These are phyloP conservation scores for Rhynchomys soricoides DNA, from an alignment of 2,113 vertebrate species.

Conservation along the genomic window DNA sequence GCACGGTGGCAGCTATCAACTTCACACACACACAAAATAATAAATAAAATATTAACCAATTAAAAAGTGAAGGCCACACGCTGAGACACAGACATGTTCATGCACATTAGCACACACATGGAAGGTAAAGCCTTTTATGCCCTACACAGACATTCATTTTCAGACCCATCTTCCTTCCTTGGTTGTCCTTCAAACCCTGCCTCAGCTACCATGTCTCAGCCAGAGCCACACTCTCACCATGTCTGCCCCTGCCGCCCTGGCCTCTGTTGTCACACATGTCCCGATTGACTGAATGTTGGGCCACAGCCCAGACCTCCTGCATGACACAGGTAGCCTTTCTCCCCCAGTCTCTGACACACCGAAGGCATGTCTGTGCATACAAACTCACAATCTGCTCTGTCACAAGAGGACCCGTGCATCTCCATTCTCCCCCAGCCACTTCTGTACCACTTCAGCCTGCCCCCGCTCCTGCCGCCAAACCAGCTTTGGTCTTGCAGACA, in stretches of 20 bases:
- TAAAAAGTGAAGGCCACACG: not conserved
- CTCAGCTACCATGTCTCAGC: not conserved
- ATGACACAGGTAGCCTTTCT: not conserved
- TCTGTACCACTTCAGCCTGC: not conserved
- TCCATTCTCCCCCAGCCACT: conserved; percentile 26
- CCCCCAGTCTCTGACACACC: not conserved
- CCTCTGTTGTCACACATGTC: no score
- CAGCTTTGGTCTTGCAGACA: conserved; percentile 51
- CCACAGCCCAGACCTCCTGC: not conserved
- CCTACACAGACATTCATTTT: not conserved
- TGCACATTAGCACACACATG: not conserved
- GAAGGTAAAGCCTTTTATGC: not conserved
- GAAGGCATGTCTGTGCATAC: not conserved
- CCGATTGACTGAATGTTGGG: not conserved
- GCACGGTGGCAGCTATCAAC: not conserved
- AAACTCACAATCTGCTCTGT: not conserved
- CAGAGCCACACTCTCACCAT: not conserved
- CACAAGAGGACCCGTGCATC: not conserved
- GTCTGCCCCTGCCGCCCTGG: not conserved
- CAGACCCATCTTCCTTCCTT: not conserved
- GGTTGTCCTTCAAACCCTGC: not conserved
- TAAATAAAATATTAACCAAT: not conserved
- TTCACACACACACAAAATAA: not conserved
- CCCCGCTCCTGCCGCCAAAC: not conserved
- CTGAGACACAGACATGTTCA: not conserved